These are phyloP conservation scores for Bombus vancouverensis DNA, from an alignment of 1,140 invertebrate species.

Conservation along the genomic window DNA sequence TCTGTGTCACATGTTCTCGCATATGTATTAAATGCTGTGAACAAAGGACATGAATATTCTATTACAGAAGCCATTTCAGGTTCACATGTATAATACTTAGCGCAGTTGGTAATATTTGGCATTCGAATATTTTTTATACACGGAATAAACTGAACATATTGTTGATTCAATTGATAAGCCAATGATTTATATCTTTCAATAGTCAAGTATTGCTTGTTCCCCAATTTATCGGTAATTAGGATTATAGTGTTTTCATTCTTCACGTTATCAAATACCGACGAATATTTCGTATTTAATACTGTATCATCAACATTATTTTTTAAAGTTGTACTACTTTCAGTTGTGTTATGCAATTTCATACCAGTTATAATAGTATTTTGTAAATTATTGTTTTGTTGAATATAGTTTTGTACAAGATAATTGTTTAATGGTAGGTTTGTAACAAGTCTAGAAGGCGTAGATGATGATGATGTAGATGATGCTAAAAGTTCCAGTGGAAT, in stretches of 20 bases:
- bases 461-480: neutral
- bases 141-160: constrained; percentile 76
- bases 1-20: constrained; percentile 79
- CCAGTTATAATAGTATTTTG: constrained; percentile 34
- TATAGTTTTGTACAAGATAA: constrained; percentile 59
- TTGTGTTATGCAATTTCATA: neutral
- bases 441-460: neutral
- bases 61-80: constrained; percentile 77
- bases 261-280: constrained; percentile 23
- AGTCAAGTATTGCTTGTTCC: constrained; percentile 70
- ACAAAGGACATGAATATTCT: constrained; percentile 80
- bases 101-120: constrained; percentile 81
- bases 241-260: constrained; percentile 63
- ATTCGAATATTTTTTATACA: constrained; percentile 80
- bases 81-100: constrained; percentile 82
- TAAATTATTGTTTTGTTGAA: constrained; percentile 37
- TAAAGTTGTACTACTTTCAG: neutral
- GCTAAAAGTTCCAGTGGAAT: constrained; percentile 31
- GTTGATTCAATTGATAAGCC: constrained; percentile 53
- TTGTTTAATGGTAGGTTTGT: constrained; percentile 4
- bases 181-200: constrained; percentile 63
- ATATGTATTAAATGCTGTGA: constrained; percentile 81
- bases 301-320: neutral
- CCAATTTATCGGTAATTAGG: constrained; percentile 65
- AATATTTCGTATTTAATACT: neutral